Conservation (phyloP, 1,140 invertebrate species). For the Brachionus manjavacas region DNA sequence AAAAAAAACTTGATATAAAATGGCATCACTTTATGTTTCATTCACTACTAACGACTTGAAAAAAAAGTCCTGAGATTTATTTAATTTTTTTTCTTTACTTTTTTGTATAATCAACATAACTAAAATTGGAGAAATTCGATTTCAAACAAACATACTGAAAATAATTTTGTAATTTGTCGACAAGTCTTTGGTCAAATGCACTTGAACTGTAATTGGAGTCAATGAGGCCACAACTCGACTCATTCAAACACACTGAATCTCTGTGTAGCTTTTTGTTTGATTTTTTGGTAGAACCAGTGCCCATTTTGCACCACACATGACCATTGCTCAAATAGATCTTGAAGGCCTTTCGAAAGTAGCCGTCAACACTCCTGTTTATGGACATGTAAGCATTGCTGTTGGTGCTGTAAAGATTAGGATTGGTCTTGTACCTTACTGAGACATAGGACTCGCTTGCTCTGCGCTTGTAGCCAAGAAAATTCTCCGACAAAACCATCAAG, state of each 20-base stretch:
- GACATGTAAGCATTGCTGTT: slow-evolving; percentile 10
- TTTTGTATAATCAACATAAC: slow-evolving; percentile 29
- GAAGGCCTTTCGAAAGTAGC: neutral
- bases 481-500: neutral
- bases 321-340: neutral
- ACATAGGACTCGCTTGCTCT: neutral
- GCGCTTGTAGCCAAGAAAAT: slow-evolving; percentile 1
- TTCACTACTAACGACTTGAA: neutral
- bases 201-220: neutral
- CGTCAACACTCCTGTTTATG: neutral
- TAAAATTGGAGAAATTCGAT: slow-evolving; percentile 22
- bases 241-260: neutral
- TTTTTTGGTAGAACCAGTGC: neutral
- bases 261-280: neutral
- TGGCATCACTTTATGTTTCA: neutral
- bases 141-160: slow-evolving; percentile 30
- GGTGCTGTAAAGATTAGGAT: neutral
- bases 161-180: slow-evolving; percentile 14
- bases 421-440: slow-evolving; percentile 2
- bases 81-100: neutral
- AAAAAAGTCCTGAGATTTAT: neutral
- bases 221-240: neutral
- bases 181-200: neutral
- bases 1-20: neutral
- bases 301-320: neutral